Evolutionary conservation across 2,888 invertebrate species (phyloP).

Genomic region (Brassicogethes aeneus): DNA sequence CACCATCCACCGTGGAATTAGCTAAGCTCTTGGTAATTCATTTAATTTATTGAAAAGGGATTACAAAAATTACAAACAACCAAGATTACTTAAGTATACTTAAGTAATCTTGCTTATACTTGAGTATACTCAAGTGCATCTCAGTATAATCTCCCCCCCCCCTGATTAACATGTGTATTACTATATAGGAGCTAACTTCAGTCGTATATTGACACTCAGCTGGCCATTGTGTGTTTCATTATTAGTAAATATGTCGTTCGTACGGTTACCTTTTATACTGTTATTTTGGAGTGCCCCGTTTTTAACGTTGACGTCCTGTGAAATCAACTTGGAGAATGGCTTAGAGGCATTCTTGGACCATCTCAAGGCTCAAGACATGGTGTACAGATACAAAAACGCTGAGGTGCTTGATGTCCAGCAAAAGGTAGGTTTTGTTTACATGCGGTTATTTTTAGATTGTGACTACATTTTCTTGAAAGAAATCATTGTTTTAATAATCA

Average conservation of each 20-base stretch:
- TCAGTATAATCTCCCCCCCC: too few species aligned
- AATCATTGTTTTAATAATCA: background rate
- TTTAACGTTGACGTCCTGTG: background rate
- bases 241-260: slow-evolving; percentile 1
- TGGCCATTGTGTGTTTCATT: background rate
- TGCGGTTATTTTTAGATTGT: background rate
- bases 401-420: slow-evolving; percentile 40
- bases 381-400: slow-evolving; percentile 40
- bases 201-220: background rate
- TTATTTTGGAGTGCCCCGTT: background rate
- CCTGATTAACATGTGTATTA: too few species aligned
- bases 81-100: too few species aligned
- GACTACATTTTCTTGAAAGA: too few species aligned
- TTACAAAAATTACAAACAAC: too few species aligned
- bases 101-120: too few species aligned
- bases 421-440: slow-evolving; percentile 38
- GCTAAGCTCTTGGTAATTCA: too few species aligned
- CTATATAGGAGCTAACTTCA: background rate
- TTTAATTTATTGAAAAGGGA: too few species aligned
- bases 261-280: background rate
- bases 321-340: slow-evolving; percentile 12
- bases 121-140: too few species aligned
- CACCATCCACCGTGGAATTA: too few species aligned
- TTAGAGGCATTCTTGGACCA: slow-evolving; percentile 40
- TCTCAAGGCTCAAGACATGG: slow-evolving; percentile 41